Percentiles rank a stretch among this genome's conserved stretches.
phyloP scores from a whole-genome alignment of 2,113 vertebrate species.

The Dipodomys stephensi region DNA sequence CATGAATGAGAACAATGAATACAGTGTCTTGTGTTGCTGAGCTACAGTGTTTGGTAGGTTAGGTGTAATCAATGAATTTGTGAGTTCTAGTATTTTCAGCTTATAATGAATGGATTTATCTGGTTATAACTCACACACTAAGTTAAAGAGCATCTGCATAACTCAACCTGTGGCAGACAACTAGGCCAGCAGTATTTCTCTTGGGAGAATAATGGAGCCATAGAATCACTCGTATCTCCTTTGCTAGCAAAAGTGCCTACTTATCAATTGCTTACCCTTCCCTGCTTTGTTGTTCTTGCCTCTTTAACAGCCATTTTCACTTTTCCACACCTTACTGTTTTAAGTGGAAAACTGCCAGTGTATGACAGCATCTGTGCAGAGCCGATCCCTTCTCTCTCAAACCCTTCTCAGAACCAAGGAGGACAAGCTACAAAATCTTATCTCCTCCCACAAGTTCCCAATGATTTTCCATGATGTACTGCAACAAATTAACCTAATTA shows the following conservation, averaged over 20 bases:
- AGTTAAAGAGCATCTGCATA: background rate
- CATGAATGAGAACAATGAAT: background rate
- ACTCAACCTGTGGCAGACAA: background rate
- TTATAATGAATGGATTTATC: background rate
- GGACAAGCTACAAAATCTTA: background rate
- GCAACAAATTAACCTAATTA: background rate
- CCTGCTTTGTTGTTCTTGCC: background rate
- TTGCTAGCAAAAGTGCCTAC: background rate
- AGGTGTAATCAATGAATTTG: background rate
- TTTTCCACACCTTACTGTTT: background rate
- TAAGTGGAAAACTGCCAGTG: background rate
- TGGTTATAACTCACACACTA: background rate
- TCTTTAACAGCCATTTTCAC: conserved; percentile 2
- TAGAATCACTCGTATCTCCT: background rate
- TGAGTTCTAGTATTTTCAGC: background rate
- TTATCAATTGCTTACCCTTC: background rate
- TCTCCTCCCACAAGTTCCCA: background rate
- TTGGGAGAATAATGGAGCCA: background rate
- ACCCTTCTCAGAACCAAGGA: conserved; percentile 8
- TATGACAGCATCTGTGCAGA: background rate
- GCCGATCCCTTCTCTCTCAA: background rate
- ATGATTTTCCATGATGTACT: background rate
- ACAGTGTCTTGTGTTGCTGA: background rate
- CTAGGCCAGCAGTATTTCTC: background rate
- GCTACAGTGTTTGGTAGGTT: background rate